phyloP scores from a whole-genome alignment of 2,797 vertebrate genomes.

The Brachyrhaphis roseni region DNA sequence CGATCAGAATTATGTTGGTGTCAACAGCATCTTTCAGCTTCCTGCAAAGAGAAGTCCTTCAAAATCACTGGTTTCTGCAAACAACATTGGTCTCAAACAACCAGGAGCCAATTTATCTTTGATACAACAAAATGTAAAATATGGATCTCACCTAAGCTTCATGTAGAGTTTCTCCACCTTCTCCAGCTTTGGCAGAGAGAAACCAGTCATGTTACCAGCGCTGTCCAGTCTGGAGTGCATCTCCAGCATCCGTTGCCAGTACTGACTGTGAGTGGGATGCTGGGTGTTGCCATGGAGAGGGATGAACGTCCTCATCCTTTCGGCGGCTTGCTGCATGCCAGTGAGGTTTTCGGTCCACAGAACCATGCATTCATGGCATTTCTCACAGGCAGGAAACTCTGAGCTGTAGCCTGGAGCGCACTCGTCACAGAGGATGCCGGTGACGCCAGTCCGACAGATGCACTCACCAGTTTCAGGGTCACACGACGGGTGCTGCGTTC shows the following conservation, averaged over 20 bases:
- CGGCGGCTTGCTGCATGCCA: slow-evolving; percentile 65
- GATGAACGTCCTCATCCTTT: slow-evolving; percentile 60
- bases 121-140: not conserved
- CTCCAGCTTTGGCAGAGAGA: slow-evolving; percentile 61
- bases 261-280: slow-evolving; percentile 45
- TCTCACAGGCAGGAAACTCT: slow-evolving; percentile 82
- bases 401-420: slow-evolving; percentile 76
- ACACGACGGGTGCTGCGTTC: slow-evolving; percentile 80
- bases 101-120: not conserved
- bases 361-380: slow-evolving; percentile 84
- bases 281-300: slow-evolving; percentile 21
- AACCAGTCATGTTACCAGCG: slow-evolving; percentile 74
- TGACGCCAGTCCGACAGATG: slow-evolving; percentile 78
- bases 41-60: slow-evolving; percentile 62
- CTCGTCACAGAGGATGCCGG: slow-evolving; percentile 81
- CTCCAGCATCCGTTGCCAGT: slow-evolving; percentile 70
- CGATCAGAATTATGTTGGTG: slow-evolving; percentile 62
- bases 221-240: slow-evolving; percentile 72
- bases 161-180: slow-evolving; percentile 73
- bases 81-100: not conserved
- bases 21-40: slow-evolving; percentile 75
- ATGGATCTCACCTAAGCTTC: slow-evolving; percentile 39
- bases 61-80: slow-evolving; percentile 1
- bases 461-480: slow-evolving; percentile 84
- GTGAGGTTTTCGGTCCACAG: slow-evolving; percentile 77